These are phyloP conservation scores for Muscicapa adusta DNA, from an alignment of 2,113 vertebrate genomes.

Conservation along the genomic window DNA sequence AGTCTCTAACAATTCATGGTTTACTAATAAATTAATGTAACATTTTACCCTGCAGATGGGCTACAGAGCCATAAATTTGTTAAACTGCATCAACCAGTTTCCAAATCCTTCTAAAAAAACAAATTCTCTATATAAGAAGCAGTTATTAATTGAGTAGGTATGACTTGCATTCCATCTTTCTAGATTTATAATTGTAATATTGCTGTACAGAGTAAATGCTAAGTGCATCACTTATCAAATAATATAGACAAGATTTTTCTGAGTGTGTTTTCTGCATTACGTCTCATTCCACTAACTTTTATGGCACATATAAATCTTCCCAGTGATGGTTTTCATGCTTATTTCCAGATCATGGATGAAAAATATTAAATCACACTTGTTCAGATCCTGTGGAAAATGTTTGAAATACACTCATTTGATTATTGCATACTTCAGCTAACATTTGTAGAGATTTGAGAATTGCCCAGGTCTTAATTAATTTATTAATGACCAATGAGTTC, in stretches of 20 bases:
- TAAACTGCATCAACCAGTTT: not conserved
- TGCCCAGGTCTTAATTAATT: not conserved
- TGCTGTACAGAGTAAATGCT: not conserved
- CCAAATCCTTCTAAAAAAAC: not conserved
- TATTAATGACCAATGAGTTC: not conserved
- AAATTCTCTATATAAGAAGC: not conserved
- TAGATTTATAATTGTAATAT: not conserved
- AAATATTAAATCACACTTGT: not conserved
- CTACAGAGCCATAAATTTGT: not conserved
- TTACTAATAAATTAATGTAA: not conserved
- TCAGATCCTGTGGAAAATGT: not conserved
- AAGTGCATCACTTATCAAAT: not conserved
- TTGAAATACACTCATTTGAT: not conserved
- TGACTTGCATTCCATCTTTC: not conserved
- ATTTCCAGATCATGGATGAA: not conserved
- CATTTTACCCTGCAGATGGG: not conserved
- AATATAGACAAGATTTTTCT: not conserved
- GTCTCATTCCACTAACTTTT: not conserved
- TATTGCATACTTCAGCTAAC: not conserved
- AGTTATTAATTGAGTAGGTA: not conserved
- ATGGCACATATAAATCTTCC: not conserved
- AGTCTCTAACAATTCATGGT: not conserved
- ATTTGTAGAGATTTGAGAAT: not conserved
- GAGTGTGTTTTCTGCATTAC: not conserved
- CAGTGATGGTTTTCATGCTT: not conserved